Evolutionary conservation across 2,888 invertebrate species (phyloP), one percentile per base, ranked within the genome.

Genomic region (Opisthograptis luteolata): DNA sequence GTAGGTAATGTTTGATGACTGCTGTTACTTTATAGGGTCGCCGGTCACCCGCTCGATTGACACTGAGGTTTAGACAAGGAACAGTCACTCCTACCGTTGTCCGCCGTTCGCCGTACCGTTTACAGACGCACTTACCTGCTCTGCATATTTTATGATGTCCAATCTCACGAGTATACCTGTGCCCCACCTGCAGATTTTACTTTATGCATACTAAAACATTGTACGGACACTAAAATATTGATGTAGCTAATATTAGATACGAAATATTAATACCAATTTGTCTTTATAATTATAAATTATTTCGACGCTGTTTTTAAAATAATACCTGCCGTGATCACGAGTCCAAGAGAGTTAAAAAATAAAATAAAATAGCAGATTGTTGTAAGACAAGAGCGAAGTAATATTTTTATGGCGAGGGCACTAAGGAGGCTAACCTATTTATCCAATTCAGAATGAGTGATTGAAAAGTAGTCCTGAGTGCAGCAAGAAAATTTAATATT

Each of bases 111-210:
- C 17, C 15, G 17, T 20, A 31, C 24, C 43, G 27, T 50, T 55
- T 47, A 39, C 34, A 19, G 12, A 34, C 46, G 24, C 54, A 41
- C 46, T 55, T 47, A 49, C 51, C 43, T 27, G 15, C 34, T 46
- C 14, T 60, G 56, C 51, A 57, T 60, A 51, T 55, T 55, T 46
- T 55, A 57, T 60, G 44, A 47, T 52, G 56, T 52, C 51, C 56
- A 35, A 55, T 46, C 35, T 41, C 15, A 40, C 25, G 53, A 30
- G 35, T 19, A 45, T 41, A 45, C 43, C 37, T 14, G 37, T 8
- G 20, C 12, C 50, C 25, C 35, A 41, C 40, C 44, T 39, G 44
- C 30, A 51, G 28, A 45, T 35, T 45, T 30, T 36, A 41, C 44
- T 51, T 51, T 45, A 51, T 51, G 50, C 40, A 51, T 50, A 40